phyloP scores from a whole-genome alignment of 2,888 invertebrate genomes.

The Prosopocoilus inquinatus region DNA sequence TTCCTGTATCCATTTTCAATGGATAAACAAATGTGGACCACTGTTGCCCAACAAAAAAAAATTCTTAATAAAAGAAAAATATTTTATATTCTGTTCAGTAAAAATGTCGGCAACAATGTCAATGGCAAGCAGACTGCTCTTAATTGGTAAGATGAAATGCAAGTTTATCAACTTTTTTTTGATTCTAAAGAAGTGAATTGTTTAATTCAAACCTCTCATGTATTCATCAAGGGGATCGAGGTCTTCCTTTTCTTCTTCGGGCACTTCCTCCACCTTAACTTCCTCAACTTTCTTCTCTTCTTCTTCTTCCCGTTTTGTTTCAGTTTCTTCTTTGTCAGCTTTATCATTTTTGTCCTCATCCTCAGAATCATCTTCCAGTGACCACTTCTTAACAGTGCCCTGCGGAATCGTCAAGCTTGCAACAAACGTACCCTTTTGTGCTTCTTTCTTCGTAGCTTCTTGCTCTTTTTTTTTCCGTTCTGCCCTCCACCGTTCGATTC shows the following conservation, averaged over 20 bases:
- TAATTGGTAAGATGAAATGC: too few species aligned
- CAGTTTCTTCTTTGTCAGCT: conserved; percentile 35
- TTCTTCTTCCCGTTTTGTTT: conserved; percentile 23
- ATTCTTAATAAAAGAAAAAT: too few species aligned
- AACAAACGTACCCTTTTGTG: conserved; percentile 61
- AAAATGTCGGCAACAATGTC: too few species aligned
- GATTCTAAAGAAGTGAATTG: background rate
- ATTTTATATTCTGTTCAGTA: too few species aligned
- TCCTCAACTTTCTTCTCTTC: conserved; percentile 33
- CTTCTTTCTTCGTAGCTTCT: conserved; percentile 76
- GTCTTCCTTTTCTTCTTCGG: conserved; percentile 68
- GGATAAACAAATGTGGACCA: too few species aligned
- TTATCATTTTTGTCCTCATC: conserved; percentile 68
- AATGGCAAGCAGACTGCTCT: too few species aligned
- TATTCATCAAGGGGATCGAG: conserved; percentile 96
- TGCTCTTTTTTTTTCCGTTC: conserved; percentile 87
- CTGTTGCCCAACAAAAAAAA: too few species aligned
- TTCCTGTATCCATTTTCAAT: too few species aligned
- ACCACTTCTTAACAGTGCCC: conserved; percentile 80
- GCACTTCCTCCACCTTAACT: conserved; percentile 34
- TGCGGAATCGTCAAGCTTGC: conserved; percentile 47
- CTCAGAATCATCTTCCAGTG: conserved; percentile 92
- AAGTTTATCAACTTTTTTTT: too few species aligned
- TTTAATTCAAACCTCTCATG: conserved; percentile 70
- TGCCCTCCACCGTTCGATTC: conserved; percentile 94